Evolutionary conservation across 2,888 invertebrate genomes (phyloP), one percentile per base, ranked within the genome.

Genomic region (Tubulanus polymorphus): DNA sequence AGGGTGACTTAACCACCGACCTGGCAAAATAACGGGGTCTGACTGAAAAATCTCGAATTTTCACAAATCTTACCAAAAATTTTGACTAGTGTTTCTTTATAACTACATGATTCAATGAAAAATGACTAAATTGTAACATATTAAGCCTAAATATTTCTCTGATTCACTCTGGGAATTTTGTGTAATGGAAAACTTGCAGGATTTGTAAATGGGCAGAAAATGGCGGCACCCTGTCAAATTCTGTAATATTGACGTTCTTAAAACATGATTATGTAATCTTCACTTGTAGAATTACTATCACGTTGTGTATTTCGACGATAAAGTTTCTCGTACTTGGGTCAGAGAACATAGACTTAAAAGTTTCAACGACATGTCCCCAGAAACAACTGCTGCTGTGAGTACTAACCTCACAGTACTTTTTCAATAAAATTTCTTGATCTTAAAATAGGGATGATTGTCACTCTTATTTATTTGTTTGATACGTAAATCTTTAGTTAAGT

Each of bases 241-340:
- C 37, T 10, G 18, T 28, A 37, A 1, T 1, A 15, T 28, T 23
- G 25, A 5, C 20, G n/a, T 27, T 28, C 3, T 3, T 32, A 15
- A 8, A n/a, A 15, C 12, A 47, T 12, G 15, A 47, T 46, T n/a
- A 10, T 12, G 20, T 25, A 10, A 51, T 20, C 26, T 6, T 23
- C 46, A n/a, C n/a, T 62, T 64, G 25, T 61, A 75, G 75, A 67
- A 62, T n/a, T 63, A 70, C 47, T 74, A 69, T 53, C 75, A 75
- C 65, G 73, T 74, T 35, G 70, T 72, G 10, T 75, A 72, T 63
- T 65, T 75, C 58, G 75, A 71, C 64, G 65, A 71, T 3, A 62
- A 58, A 51, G 72, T 71, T 10, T 67, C 73, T 2, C 59, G 75
- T 47, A 62, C 67, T 0, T 75, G 74, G 75, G 53, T 74, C 15